Conservation (phyloP, 2,888 invertebrate genomes). For the Nudaria mundana region DNA sequence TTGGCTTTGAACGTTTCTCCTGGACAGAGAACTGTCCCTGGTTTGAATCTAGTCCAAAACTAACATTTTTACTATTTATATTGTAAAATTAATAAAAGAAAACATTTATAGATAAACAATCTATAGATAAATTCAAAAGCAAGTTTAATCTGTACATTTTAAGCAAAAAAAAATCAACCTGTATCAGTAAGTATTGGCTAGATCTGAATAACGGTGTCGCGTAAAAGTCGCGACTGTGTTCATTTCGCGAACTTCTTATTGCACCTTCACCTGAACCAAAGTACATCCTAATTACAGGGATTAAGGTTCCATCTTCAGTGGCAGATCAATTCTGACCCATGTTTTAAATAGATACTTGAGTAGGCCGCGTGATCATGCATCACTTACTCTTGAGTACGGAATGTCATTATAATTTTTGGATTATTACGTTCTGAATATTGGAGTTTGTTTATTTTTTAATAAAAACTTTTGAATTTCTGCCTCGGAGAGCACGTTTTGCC, state of each 20-base stretch:
- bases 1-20: too few species aligned
- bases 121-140: too few species aligned
- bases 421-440: conserved; percentile 30
- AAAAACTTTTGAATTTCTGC: not conserved
- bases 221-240: conserved; percentile 73
- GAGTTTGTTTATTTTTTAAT: not conserved
- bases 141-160: too few species aligned
- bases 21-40: too few species aligned
- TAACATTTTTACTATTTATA: too few species aligned
- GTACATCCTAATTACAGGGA: conserved; percentile 10
- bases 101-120: too few species aligned
- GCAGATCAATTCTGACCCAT: conserved; percentile 23
- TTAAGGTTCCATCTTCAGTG: conserved; percentile 32
- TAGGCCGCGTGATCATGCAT: conserved; percentile 71
- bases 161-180: conserved; percentile 54
- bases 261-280: conserved; percentile 18
- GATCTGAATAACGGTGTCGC: conserved; percentile 64
- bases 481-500: too few species aligned
- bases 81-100: too few species aligned
- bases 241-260: conserved; percentile 63
- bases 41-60: too few species aligned
- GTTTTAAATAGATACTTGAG: conserved; percentile 56
- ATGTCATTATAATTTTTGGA: conserved; percentile 57
- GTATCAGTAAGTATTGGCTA: conserved; percentile 65
- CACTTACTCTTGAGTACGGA: conserved; percentile 58